phyloP scores from a whole-genome alignment of 2,888 invertebrate species.

The Alviniconcha strummeri region DNA sequence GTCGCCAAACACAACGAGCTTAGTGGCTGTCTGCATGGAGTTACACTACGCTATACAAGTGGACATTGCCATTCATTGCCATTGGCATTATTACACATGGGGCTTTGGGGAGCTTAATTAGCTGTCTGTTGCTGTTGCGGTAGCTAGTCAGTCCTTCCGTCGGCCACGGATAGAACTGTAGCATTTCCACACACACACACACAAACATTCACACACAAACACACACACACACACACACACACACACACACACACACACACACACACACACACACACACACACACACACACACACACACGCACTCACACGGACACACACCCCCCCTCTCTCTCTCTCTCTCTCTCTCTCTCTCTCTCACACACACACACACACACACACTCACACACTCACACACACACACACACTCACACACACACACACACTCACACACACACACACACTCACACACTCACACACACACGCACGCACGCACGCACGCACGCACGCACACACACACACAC shows the following conservation, averaged over 20 bases:
- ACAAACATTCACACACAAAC: constrained; percentile 74
- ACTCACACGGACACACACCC: not conserved
- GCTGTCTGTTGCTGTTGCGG: constrained; percentile 49
- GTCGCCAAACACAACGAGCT: too few species aligned
- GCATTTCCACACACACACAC: constrained; percentile 73
- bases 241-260: not conserved
- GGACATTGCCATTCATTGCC: not conserved
- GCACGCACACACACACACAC: too few species aligned
- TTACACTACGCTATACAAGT: not conserved
- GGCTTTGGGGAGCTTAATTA: constrained; percentile 72
- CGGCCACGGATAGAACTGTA: constrained; percentile 70
- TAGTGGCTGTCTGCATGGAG: not conserved
- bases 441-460: too few species aligned
- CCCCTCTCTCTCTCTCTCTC: not conserved
- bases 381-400: too few species aligned
- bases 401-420: too few species aligned
- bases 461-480: too few species aligned
- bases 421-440: too few species aligned
- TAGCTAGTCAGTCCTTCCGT: constrained; percentile 61
- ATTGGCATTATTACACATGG: constrained; percentile 54
- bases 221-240: constrained; percentile 61
- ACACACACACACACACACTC: not conserved
- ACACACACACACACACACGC: not conserved
- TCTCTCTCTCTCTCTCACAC: not conserved
- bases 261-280: not conserved